Percentiles rank a stretch among this genome's conserved stretches.
phyloP scores from a whole-genome alignment of 2,888 invertebrate genomes.

The Tachina lurida region DNA sequence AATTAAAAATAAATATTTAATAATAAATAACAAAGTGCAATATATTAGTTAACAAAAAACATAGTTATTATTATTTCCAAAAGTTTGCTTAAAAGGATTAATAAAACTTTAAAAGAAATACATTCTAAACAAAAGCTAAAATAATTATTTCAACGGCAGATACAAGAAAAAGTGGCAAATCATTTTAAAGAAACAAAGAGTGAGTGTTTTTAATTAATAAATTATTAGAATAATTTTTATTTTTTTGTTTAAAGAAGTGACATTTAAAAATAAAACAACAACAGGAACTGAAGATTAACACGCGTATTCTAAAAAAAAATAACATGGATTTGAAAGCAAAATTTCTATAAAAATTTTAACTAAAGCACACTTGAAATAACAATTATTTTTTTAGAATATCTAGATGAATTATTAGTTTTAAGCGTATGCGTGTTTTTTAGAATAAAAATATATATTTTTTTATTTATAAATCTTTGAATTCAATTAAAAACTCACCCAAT shows the following conservation, averaged over 20 bases:
- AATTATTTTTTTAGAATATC: not conserved
- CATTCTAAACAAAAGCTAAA: constrained; percentile 33
- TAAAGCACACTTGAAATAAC: too few relatives aligned
- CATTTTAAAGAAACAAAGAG: constrained; percentile 43
- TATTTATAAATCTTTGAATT: not conserved
- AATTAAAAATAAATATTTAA: constrained; percentile 26
- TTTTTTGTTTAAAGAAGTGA: too few relatives aligned
- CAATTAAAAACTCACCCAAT: not conserved
- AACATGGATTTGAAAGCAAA: too few relatives aligned
- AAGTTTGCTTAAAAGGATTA: constrained; percentile 54
- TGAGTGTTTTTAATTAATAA: constrained; percentile 57
- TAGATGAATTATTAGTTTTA: not conserved
- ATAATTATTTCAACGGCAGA: constrained; percentile 8
- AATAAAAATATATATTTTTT: not conserved
- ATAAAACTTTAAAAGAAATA: not conserved
- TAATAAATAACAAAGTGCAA: constrained; percentile 49
- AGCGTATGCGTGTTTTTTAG: constrained; percentile 41
- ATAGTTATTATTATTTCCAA: not conserved
- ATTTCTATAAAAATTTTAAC: too few relatives aligned
- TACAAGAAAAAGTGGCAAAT: constrained; percentile 6
- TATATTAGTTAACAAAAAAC: constrained; percentile 33
- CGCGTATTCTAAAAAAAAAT: too few relatives aligned
- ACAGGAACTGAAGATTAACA: not conserved
- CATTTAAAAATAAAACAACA: too few relatives aligned
- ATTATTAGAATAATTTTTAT: too few relatives aligned